A percentile compares a stretch with the other conserved stretches of the same genome.
Evolutionary conservation across 1,140 invertebrate species (phyloP).

Genomic region (Drosophila sproati): DNA sequence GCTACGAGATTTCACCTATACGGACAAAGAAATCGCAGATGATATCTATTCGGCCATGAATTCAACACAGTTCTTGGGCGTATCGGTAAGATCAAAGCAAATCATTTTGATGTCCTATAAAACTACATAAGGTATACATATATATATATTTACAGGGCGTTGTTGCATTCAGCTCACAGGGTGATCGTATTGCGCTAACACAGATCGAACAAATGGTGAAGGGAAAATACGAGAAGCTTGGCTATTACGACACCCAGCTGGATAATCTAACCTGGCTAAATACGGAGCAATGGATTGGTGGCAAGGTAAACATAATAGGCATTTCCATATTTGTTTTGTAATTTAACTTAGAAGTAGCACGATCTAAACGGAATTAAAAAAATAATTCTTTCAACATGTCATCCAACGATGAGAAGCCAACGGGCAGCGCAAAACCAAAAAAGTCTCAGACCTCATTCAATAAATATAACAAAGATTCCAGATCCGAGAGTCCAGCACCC

Average conservation of each 20-base stretch:
- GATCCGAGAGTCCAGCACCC: too few relatives aligned
- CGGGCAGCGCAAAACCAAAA: too few relatives aligned
- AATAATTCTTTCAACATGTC: neutral
- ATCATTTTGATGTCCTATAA: neutral
- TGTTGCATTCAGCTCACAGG: slow-evolving; percentile 98
- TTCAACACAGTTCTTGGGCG: slow-evolving; percentile 97
- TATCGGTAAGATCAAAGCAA: slow-evolving; percentile 92
- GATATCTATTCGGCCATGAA: slow-evolving; percentile 99
- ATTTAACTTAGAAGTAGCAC: neutral
- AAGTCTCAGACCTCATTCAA: too few relatives aligned
- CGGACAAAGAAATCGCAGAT: slow-evolving; percentile 96
- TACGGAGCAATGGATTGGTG: slow-evolving; percentile 95
- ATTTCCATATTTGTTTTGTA: neutral
- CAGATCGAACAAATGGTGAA: slow-evolving; percentile 99
- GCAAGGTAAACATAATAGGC: slow-evolving; percentile 73
- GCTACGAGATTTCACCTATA: slow-evolving; percentile 99
- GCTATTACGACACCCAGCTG: slow-evolving; percentile 97
- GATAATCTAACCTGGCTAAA: slow-evolving; percentile 98
- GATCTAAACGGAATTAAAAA: slow-evolving; percentile 2
- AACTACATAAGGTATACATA: neutral
- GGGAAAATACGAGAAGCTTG: slow-evolving; percentile 97
- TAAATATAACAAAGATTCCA: too few relatives aligned
- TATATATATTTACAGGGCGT: slow-evolving; percentile 88
- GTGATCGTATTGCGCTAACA: slow-evolving; percentile 99
- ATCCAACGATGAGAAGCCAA: neutral